phyloP scores from a whole-genome alignment of 2,797 vertebrate species.

The Crotalus adamanteus region DNA sequence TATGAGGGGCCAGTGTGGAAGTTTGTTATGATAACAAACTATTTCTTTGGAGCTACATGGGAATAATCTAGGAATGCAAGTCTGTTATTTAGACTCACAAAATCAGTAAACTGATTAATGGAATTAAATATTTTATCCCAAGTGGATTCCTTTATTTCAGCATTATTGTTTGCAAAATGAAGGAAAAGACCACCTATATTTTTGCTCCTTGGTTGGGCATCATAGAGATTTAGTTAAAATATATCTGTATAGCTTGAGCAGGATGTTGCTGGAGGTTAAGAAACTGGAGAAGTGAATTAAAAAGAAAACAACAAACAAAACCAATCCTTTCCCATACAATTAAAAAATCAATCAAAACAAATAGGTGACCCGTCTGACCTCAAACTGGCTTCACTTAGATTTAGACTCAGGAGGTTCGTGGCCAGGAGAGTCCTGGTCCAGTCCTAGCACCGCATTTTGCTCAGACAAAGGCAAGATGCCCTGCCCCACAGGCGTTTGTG shows the following conservation, averaged over 20 bases:
- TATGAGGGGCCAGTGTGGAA: slow-evolving; percentile 28
- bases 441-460: slow-evolving; percentile 69
- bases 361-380: slow-evolving; percentile 62
- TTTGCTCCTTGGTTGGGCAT: slow-evolving; percentile 64
- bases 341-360: slow-evolving; percentile 52
- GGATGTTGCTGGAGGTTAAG: slow-evolving; percentile 60
- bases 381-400: slow-evolving; percentile 73
- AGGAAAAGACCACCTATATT: slow-evolving; percentile 61
- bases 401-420: slow-evolving; percentile 73
- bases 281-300: slow-evolving; percentile 62
- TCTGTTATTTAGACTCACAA: slow-evolving; percentile 38
- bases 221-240: slow-evolving; percentile 59
- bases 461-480: slow-evolving; percentile 73
- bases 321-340: slow-evolving; percentile 69
- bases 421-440: slow-evolving; percentile 74
- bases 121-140: slow-evolving; percentile 71
- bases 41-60: background rate
- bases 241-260: slow-evolving; percentile 66
- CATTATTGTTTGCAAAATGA: slow-evolving; percentile 67
- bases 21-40: slow-evolving; percentile 24
- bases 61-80: slow-evolving; percentile 15
- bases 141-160: slow-evolving; percentile 75
- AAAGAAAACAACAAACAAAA: slow-evolving; percentile 45
- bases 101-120: slow-evolving; percentile 65
- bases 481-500: slow-evolving; percentile 66